phyloP scores from a whole-genome alignment of 2,797 vertebrate species.

The Enteromius argenteus region DNA sequence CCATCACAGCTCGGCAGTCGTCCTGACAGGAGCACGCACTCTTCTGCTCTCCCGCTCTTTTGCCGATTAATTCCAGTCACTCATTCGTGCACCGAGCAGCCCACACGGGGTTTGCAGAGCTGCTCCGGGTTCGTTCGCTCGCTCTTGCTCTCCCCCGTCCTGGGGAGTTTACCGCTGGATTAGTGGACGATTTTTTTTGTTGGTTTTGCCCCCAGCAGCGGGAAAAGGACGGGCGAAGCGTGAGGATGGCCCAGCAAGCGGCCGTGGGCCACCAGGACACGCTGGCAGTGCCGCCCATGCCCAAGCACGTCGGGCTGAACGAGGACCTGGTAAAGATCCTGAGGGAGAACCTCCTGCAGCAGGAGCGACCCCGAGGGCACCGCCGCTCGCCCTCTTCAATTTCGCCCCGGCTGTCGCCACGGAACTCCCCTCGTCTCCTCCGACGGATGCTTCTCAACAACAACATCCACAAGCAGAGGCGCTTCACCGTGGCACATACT shows the following conservation, averaged over 20 bases:
- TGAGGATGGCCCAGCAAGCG: constrained; percentile 91
- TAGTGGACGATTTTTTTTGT: constrained; percentile 44
- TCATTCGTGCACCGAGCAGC: constrained; percentile 1
- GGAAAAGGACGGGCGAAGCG: constrained; percentile 51
- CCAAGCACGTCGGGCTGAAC: constrained; percentile 91
- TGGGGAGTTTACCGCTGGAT: constrained; percentile 30
- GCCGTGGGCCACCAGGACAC: constrained; percentile 87
- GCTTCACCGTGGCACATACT: constrained; percentile 98
- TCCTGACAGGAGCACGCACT: constrained; percentile 69
- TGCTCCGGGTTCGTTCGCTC: constrained; percentile 7
- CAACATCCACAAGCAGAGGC: constrained; percentile 94
- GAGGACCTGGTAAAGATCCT: constrained; percentile 97
- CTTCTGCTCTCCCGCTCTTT: constrained; percentile 54
- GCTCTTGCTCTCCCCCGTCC: constrained; percentile 26
- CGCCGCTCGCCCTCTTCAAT: constrained; percentile 87
- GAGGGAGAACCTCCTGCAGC: constrained; percentile 96
- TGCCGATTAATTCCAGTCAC: constrained; percentile 33
- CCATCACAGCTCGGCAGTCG: constrained; percentile 74
- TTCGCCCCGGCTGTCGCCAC: constrained; percentile 91
- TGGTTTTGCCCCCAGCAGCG: constrained; percentile 32
- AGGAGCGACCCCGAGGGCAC: constrained; percentile 85
- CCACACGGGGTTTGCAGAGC: neutral
- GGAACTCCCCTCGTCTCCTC: constrained; percentile 95
- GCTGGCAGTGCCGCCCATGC: constrained; percentile 89
- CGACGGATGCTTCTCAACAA: constrained; percentile 95